These are phyloP conservation scores for Pemphredon lugubris DNA, from an alignment of 2,888 invertebrate species.

Conservation along the genomic window DNA sequence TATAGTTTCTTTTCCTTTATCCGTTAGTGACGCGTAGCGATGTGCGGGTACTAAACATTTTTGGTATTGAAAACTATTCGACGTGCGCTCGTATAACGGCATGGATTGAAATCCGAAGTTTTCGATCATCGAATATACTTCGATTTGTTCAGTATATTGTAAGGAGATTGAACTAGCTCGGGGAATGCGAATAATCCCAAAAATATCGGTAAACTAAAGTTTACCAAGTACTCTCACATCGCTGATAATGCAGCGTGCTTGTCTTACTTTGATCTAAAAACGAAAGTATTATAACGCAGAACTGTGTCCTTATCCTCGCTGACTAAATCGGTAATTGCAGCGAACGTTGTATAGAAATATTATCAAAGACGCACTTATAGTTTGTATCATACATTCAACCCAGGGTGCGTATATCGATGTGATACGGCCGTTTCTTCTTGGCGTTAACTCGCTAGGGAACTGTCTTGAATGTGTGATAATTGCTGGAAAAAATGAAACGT, in stretches of 20 bases:
- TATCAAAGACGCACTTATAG: conserved; percentile 51
- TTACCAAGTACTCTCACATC: conserved; percentile 35
- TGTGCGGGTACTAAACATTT: conserved; percentile 20
- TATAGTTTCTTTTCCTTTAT: conserved; percentile 52
- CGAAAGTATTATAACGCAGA: conserved; percentile 58
- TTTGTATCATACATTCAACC: conserved; percentile 44
- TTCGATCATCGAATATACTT: too few relatives aligned
- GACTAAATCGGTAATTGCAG: conserved; percentile 46
- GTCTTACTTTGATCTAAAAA: conserved; percentile 63
- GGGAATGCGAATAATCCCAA: too few relatives aligned
- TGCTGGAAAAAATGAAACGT: conserved; percentile 18
- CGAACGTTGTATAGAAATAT: conserved; percentile 51
- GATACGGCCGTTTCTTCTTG: background rate
- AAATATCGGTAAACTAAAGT: too few relatives aligned
- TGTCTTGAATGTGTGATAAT: conserved; percentile 43
- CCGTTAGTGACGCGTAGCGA: conserved; percentile 24
- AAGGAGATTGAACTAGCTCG: too few relatives aligned
- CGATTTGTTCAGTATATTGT: too few relatives aligned
- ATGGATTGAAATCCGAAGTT: too few relatives aligned
- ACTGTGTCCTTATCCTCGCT: conserved; percentile 43
- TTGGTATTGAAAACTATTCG: too few relatives aligned
- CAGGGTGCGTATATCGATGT: conserved; percentile 3
- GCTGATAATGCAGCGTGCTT: conserved; percentile 57
- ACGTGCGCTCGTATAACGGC: too few relatives aligned
- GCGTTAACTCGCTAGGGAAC: background rate